Conservation (phyloP, 2,113 vertebrate genomes). For the Phodopus roborovskii region DNA sequence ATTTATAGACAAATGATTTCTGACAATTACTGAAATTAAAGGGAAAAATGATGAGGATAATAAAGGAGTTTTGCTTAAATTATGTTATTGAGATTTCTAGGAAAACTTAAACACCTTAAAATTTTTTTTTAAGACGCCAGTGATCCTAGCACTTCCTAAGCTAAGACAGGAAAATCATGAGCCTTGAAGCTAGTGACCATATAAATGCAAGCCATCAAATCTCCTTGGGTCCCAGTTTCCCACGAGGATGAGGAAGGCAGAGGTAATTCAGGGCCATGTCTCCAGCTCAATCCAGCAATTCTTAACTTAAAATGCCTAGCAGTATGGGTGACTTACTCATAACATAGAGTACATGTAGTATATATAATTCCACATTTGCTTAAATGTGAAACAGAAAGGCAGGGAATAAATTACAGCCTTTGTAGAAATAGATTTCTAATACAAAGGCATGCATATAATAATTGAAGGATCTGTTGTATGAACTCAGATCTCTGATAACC, state of each 20-base stretch:
- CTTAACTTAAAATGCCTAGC: not conserved
- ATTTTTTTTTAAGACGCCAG: not conserved
- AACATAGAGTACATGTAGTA: not conserved
- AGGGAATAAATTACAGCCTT: not conserved
- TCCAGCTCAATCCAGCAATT: not conserved
- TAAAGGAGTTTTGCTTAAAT: constrained; percentile 36
- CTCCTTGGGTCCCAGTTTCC: constrained; percentile 6
- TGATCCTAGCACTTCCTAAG: not conserved
- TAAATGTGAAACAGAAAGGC: not conserved
- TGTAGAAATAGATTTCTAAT: constrained; percentile 35
- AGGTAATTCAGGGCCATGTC: not conserved
- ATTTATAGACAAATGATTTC: constrained; percentile 55
- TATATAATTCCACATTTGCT: constrained; percentile 37
- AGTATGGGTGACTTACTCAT: not conserved
- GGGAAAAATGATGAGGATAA: not conserved
- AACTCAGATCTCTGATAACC: constrained; percentile 32
- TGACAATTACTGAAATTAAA: not conserved
- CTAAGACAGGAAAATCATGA: not conserved
- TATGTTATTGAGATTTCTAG: not conserved
- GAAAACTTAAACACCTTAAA: not conserved
- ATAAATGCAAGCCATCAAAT: not conserved
- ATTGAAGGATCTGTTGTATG: constrained; percentile 25
- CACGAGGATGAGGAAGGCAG: not conserved
- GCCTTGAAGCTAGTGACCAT: not conserved
- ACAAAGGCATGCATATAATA: constrained; percentile 5